Evolutionary conservation across 2,888 invertebrate genomes (phyloP).

Genomic region (Andrena flavipes): DNA sequence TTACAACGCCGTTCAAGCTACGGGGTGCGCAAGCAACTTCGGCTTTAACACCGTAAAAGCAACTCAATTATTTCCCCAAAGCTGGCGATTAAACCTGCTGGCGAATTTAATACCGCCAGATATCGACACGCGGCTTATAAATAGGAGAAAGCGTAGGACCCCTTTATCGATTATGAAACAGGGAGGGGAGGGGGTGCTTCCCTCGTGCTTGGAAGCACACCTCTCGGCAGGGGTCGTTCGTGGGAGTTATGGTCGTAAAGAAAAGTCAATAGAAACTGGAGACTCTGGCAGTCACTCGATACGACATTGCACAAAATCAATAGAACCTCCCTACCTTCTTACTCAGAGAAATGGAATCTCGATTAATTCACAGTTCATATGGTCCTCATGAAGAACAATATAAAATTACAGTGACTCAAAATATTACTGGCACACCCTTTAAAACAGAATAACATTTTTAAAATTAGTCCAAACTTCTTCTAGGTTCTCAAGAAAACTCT

Average conservation of each 20-base stretch:
- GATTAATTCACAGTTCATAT: neutral
- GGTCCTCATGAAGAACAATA: neutral
- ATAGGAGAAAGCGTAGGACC: conserved; percentile 42
- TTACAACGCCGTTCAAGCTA: neutral
- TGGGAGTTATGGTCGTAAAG: conserved; percentile 34
- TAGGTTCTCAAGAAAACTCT: too few species aligned
- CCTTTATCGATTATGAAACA: conserved; percentile 61
- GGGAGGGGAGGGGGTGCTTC: conserved; percentile 47
- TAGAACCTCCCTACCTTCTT: neutral
- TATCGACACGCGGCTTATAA: conserved; percentile 60
- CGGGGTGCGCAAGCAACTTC: conserved; percentile 10
- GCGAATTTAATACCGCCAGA: conserved; percentile 48
- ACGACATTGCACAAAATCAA: conserved; percentile 38
- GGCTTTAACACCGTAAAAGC: conserved; percentile 36
- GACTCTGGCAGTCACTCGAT: conserved; percentile 20
- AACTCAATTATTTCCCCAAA: conserved; percentile 37
- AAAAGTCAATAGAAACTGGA: conserved; percentile 58
- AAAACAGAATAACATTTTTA: too few species aligned
- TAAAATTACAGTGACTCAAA: neutral
- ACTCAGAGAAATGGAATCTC: neutral
- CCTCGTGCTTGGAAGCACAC: conserved; percentile 23
- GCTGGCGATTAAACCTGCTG: conserved; percentile 31
- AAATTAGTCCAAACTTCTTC: too few species aligned
- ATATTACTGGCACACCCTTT: too few species aligned
- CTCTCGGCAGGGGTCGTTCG: conserved; percentile 28